These are phyloP conservation scores for Stichopus horrens DNA, from an alignment of 53 echinoderm and acorn worm genomes.

Conservation along the genomic window DNA sequence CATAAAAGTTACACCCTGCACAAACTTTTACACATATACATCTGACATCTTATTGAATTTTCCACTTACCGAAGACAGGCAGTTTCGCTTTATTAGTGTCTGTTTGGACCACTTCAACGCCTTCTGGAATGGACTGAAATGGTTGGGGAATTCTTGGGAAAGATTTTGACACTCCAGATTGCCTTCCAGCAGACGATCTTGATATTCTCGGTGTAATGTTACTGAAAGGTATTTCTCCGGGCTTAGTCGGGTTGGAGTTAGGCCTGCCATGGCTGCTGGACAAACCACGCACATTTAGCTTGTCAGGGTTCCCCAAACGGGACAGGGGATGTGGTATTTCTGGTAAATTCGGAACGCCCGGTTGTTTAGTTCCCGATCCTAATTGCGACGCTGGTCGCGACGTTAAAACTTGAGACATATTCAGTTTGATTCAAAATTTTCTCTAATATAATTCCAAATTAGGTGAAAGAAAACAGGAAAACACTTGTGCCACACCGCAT, in stretches of 20 bases:
- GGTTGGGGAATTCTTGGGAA: conserved; percentile 90
- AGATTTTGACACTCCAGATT: conserved; percentile 54
- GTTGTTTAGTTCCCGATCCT: conserved; percentile 46
- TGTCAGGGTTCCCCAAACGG: conserved; percentile 91
- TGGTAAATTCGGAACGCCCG: conserved; percentile 76
- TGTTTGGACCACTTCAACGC: conserved; percentile 69
- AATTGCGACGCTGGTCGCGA: conserved; percentile 78
- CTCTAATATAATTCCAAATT: neutral
- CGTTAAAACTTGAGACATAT: conserved; percentile 80
- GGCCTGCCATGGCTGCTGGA: conserved; percentile 89
- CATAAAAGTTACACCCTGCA: too few species aligned
- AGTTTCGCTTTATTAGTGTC: conserved; percentile 75
- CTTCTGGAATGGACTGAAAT: conserved; percentile 86
- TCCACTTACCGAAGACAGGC: conserved; percentile 89
- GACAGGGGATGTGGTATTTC: conserved; percentile 96
- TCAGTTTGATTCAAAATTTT: neutral
- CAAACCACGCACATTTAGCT: conserved; percentile 82
- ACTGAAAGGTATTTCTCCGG: conserved; percentile 79
- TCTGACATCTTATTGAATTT: too few species aligned
- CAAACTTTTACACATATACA: too few species aligned
- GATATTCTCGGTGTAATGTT: conserved; percentile 77
- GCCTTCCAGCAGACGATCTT: conserved; percentile 59
- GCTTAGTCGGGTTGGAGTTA: conserved; percentile 50
- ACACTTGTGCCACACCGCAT: too few species aligned
- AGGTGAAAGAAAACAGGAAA: neutral